A percentile compares a stretch with the other conserved stretches of the same genome.
phyloP scores from a whole-genome alignment of 2,888 invertebrate species.

The Tachina fera region DNA sequence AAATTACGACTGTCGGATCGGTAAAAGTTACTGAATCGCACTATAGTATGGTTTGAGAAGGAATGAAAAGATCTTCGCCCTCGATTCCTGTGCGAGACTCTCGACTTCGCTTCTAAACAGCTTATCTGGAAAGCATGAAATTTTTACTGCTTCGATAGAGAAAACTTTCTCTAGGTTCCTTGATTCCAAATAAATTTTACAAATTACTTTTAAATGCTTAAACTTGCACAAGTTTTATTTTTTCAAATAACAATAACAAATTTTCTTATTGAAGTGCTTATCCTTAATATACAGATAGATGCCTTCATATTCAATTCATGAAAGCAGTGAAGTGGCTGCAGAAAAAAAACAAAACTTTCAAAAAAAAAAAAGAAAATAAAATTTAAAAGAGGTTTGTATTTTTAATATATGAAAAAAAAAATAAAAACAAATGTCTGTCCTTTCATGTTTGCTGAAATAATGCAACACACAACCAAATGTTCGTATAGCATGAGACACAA shows the following conservation, averaged over 20 bases:
- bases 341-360: neutral
- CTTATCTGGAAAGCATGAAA: too few species aligned
- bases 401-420: conserved; percentile 39
- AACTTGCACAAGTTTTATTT: too few species aligned
- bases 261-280: conserved; percentile 5
- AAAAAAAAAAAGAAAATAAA: neutral
- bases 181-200: too few species aligned
- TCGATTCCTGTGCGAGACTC: too few species aligned
- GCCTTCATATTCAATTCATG: conserved; percentile 4
- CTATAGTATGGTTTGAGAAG: too few species aligned
- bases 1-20: too few species aligned
- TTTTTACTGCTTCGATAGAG: too few species aligned
- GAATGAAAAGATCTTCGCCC: too few species aligned
- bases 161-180: too few species aligned
- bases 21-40: too few species aligned
- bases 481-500: conserved; percentile 18
- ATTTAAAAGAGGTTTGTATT: conserved; percentile 21
- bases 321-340: conserved; percentile 30
- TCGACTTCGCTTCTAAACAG: too few species aligned
- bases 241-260: neutral
- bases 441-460: conserved; percentile 38
- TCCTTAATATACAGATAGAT: conserved; percentile 2
- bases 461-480: conserved; percentile 50
- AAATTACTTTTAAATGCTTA: too few species aligned
- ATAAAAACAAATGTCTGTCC: conserved; percentile 50